Base-by-base conservation (phyloP, 2,113 vertebrate species). In the Pseudopodoces humilis region DNA sequence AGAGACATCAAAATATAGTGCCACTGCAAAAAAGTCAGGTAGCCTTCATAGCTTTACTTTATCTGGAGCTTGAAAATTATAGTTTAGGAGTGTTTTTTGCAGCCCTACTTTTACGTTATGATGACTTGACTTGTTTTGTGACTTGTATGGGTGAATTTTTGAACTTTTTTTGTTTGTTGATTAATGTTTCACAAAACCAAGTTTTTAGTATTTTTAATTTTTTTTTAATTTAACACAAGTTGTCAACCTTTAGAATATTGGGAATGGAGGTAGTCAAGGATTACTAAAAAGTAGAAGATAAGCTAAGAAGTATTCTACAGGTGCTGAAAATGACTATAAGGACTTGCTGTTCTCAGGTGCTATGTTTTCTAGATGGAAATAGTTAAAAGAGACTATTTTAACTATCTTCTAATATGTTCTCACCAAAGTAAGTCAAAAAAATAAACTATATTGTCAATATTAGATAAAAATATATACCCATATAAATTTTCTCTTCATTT, bases 331-430 rank as follows among this genome's bases (percentile, higher is more conserved):
- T 90, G 35, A 88, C 52, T 69, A 12, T 81, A 95, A 90, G 56
- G 72, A 89, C 35, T 83, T 77, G 41, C 56, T 89, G 67, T 92
- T 97, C 79, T 95, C 93, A 95, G 94, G 90, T 92, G 92, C 86
- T 93, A 44, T 41, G 75, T 93, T 94, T 95, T 82, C 55, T 58
- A 88, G 65, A 49, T 88, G 74, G 56, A 90, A 88, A 46, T 95
- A 90, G 78, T 90, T 75, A 60, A 69, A 91, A 83, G 63, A 84
- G 17, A 76, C 7, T 93, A 43, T 77, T 94, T 92, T 83, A 83
- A 83, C 62, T 84, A 5, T 93, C 52, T 77, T 94, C 24, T 83
- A 60, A 30, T 79, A 86, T 14, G 27, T 94, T 95, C 83, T 90
- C 87, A 91, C 84, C 88, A 96, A 96, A 96, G 89, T 78, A 81